These are phyloP conservation scores for Tethea ocularis DNA, from an alignment of 2,888 invertebrate species.

Conservation along the genomic window DNA sequence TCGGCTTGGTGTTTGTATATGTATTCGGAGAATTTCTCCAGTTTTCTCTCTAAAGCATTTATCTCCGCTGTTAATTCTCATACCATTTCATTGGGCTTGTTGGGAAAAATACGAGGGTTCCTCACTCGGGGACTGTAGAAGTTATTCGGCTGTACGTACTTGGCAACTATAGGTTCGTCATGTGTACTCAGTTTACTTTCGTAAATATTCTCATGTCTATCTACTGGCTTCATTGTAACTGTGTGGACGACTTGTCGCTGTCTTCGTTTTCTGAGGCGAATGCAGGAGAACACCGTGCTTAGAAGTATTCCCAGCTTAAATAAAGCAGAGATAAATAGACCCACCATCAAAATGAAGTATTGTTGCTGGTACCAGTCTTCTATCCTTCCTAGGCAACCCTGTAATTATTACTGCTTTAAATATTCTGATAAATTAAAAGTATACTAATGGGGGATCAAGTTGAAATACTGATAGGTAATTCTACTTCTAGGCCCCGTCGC, in stretches of 20 bases:
- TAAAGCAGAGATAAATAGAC: slow-evolving; percentile 86
- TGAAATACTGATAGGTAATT: too few relatives aligned
- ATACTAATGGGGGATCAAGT: too few relatives aligned
- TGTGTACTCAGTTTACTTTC: slow-evolving; percentile 52
- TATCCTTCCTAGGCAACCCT: slow-evolving; percentile 3
- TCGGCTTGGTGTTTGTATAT: slow-evolving; percentile 82
- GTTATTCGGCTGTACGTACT: slow-evolving; percentile 77
- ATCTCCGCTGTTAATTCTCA: slow-evolving; percentile 83
- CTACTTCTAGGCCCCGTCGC: too few relatives aligned
- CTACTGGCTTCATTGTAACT: slow-evolving; percentile 65
- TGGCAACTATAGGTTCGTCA: slow-evolving; percentile 72
- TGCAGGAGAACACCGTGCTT: slow-evolving; percentile 88
- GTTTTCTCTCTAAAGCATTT: slow-evolving; percentile 79
- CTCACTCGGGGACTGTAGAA: slow-evolving; percentile 77
- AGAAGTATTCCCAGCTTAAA: slow-evolving; percentile 89
- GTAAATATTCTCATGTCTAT: slow-evolving; percentile 72
- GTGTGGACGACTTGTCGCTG: slow-evolving; percentile 75
- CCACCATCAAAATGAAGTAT: slow-evolving; percentile 86
- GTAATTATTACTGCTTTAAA: background rate
- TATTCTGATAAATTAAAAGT: too few relatives aligned
- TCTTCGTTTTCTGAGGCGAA: slow-evolving; percentile 82
- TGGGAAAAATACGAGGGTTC: slow-evolving; percentile 73
- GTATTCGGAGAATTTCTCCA: slow-evolving; percentile 79
- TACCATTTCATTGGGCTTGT: slow-evolving; percentile 79
- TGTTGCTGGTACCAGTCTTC: slow-evolving; percentile 92